Percentiles rank a stretch among this genome's conserved stretches.
These are phyloP conservation scores for Tetramorium bicarinatum DNA, from an alignment of 2,888 invertebrate genomes.

Conservation along the genomic window DNA sequence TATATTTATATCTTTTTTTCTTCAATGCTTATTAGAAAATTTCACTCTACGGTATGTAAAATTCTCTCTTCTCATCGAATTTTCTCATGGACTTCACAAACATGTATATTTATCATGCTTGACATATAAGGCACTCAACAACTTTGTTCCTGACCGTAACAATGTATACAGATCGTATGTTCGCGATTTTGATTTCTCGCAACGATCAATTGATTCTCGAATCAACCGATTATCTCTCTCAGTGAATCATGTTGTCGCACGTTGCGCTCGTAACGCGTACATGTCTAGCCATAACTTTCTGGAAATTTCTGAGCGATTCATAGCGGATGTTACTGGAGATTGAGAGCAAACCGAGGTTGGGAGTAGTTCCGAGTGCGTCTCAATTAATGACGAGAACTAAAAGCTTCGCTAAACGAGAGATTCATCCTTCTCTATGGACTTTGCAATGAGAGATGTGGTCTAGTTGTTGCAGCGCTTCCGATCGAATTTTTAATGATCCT, in stretches of 20 bases:
- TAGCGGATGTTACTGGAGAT: constrained; percentile 21
- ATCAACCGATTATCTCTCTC: constrained; percentile 61
- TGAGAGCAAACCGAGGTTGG: not conserved
- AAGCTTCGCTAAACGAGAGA: constrained; percentile 15
- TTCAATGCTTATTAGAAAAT: not conserved
- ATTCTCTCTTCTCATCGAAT: constrained; percentile 10
- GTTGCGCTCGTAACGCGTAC: not conserved
- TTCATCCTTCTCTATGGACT: not conserved
- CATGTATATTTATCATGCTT: constrained; percentile 52
- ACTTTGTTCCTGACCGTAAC: constrained; percentile 49
- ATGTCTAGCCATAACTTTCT: constrained; percentile 15
- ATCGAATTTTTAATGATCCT: not conserved
- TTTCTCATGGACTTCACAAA: not conserved
- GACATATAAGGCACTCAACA: constrained; percentile 5
- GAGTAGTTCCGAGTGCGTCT: constrained; percentile 35
- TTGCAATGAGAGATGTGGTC: not conserved
- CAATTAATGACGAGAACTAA: constrained; percentile 47
- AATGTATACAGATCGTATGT: constrained; percentile 53
- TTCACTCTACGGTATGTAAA: not conserved
- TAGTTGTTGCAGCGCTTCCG: not conserved
- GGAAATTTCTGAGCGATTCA: constrained; percentile 14
- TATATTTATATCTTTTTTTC: not conserved
- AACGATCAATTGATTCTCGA: constrained; percentile 69
- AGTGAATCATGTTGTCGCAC: constrained; percentile 24
- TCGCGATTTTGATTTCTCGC: constrained; percentile 66